These are phyloP conservation scores for Anthonomus grandis DNA, from an alignment of 1,140 invertebrate genomes.

Conservation along the genomic window DNA sequence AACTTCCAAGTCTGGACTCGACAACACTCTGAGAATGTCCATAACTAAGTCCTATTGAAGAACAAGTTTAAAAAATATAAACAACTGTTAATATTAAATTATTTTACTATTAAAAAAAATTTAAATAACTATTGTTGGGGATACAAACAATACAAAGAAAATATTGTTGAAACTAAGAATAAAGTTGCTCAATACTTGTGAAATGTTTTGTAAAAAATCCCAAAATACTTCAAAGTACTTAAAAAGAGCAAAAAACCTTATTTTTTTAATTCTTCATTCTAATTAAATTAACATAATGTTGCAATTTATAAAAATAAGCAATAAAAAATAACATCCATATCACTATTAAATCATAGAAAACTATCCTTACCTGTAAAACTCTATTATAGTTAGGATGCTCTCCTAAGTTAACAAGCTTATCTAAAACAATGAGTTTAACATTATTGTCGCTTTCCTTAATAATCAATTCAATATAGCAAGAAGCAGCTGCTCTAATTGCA, in stretches of 20 bases:
- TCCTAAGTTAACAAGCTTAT: slow-evolving; percentile 86
- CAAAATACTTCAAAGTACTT: too few relatives aligned
- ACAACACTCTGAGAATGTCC: slow-evolving; percentile 94
- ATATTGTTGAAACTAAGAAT: too few relatives aligned
- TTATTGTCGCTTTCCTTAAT: slow-evolving; percentile 99
- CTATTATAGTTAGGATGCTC: slow-evolving; percentile 85
- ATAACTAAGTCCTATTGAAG: slow-evolving; percentile 78
- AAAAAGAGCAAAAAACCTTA: too few relatives aligned
- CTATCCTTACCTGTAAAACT: slow-evolving; percentile 72
- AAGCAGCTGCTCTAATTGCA: slow-evolving; percentile 95
- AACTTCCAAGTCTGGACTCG: slow-evolving; percentile 87
- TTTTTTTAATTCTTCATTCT: too few relatives aligned
- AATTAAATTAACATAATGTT: too few relatives aligned
- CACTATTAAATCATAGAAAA: not conserved
- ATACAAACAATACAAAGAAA: too few relatives aligned
- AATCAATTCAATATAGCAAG: slow-evolving; percentile 97
- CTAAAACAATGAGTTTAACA: slow-evolving; percentile 97
- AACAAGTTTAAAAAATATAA: not conserved
- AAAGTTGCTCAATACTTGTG: too few relatives aligned
- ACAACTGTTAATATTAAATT: not conserved
- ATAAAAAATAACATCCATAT: too few relatives aligned
- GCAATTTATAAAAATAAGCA: too few relatives aligned
- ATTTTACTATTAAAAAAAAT: slow-evolving; percentile 7
- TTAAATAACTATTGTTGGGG: too few relatives aligned
- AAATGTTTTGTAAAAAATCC: too few relatives aligned